These are phyloP conservation scores for Drosophila pseudoobscura DNA, from an alignment of 1,140 invertebrate species.

Conservation along the genomic window DNA sequence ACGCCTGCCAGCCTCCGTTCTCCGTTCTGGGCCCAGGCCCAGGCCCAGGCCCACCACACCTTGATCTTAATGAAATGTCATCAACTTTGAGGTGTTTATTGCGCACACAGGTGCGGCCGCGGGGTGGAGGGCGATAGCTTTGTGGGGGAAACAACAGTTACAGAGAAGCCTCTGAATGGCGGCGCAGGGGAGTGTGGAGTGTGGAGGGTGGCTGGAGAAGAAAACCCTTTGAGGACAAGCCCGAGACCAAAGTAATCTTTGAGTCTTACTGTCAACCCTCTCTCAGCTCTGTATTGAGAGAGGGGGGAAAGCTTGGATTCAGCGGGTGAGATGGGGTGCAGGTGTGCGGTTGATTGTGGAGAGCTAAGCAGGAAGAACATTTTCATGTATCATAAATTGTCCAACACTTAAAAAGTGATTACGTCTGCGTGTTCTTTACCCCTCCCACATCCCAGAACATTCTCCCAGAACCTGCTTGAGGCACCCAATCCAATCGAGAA, in stretches of 20 bases:
- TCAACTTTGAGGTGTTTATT: slow-evolving; percentile 83
- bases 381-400: slow-evolving; percentile 82
- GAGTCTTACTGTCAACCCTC: slow-evolving; percentile 62
- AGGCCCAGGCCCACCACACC: slow-evolving; percentile 24
- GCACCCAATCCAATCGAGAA: slow-evolving; percentile 62
- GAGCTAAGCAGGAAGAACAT: slow-evolving; percentile 54
- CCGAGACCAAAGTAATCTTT: slow-evolving; percentile 64
- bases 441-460: slow-evolving; percentile 4
- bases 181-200: background rate
- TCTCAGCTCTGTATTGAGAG: background rate
- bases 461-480: slow-evolving; percentile 2
- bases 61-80: slow-evolving; percentile 82
- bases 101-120: slow-evolving; percentile 46
- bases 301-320: background rate
- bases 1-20: slow-evolving; percentile 19
- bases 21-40: slow-evolving; percentile 6
- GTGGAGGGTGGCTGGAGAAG: background rate
- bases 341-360: slow-evolving; percentile 13
- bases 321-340: too few species aligned
- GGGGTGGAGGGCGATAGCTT: background rate
- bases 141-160: background rate
- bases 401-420: slow-evolving; percentile 81
- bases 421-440: slow-evolving; percentile 60
- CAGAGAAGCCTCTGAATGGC: too few species aligned
- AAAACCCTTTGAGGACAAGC: slow-evolving; percentile 68